Evolutionary conservation across 2,888 invertebrate species (phyloP).

Genomic region (Odontocerum albicorne): DNA sequence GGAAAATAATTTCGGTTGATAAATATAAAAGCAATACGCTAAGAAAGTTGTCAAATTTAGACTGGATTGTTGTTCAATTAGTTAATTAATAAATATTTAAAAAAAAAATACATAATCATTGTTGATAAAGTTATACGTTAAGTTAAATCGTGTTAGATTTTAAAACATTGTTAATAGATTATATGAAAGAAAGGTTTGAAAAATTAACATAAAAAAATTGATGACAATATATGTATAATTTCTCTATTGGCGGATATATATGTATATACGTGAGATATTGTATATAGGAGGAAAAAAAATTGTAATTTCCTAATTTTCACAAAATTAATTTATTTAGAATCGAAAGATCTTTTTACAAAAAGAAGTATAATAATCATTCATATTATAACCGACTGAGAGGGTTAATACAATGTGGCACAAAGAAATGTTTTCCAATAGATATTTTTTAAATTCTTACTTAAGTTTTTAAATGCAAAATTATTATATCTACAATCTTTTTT

Average conservation of each 20-base stretch:
- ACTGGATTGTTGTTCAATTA: constrained; percentile 45
- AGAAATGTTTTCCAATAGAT: constrained; percentile 12
- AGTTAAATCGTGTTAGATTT: neutral
- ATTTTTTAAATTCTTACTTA: too few species aligned
- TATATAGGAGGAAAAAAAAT: too few species aligned
- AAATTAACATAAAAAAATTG: neutral
- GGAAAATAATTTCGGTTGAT: constrained; percentile 16
- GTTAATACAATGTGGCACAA: constrained; percentile 5
- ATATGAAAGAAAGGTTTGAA: too few species aligned
- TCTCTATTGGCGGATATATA: too few species aligned
- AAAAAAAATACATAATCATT: constrained; percentile 35
- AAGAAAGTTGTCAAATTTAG: constrained; percentile 44
- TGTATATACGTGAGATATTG: too few species aligned
- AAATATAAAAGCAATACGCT: constrained; percentile 41
- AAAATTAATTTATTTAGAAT: constrained; percentile 1
- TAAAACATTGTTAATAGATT: too few species aligned
- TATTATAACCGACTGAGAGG: constrained; percentile 1
- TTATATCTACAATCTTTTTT: too few species aligned
- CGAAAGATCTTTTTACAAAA: too few species aligned
- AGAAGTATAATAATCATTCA: neutral
- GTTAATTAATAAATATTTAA: constrained; percentile 42
- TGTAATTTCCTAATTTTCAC: too few species aligned
- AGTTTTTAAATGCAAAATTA: too few species aligned
- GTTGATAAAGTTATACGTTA: constrained; percentile 21
- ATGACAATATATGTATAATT: neutral